Conservation (phyloP, 2,888 invertebrate species). For the Harmothoe impar region DNA sequence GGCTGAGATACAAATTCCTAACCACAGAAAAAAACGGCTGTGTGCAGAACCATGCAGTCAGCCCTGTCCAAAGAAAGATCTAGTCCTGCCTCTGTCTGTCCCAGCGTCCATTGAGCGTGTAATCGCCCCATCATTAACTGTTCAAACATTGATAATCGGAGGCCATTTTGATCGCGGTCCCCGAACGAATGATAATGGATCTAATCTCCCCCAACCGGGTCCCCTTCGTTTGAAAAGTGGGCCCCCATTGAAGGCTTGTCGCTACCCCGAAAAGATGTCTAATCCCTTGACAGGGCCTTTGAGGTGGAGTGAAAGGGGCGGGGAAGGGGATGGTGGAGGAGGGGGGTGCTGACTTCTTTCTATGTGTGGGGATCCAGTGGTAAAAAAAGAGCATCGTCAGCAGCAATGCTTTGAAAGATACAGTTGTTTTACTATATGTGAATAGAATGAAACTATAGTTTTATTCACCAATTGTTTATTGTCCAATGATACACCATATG, state of each 20-base stretch:
- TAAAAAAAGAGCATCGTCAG: too few species aligned
- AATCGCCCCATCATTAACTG: constrained; percentile 38
- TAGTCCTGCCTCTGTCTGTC: not conserved
- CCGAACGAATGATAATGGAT: constrained; percentile 11
- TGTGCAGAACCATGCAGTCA: not conserved
- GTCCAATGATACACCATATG: too few species aligned
- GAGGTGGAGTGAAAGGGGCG: not conserved
- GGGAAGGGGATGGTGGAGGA: not conserved
- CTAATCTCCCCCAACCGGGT: constrained; percentile 20
- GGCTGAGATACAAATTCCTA: too few species aligned
- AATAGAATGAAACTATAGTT: too few species aligned
- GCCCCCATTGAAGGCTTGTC: constrained; percentile 16
- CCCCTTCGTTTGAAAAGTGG: constrained; percentile 1
- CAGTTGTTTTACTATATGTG: too few species aligned
- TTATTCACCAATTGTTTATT: too few species aligned
- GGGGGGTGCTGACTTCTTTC: too few species aligned
- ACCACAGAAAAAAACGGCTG: too few species aligned
- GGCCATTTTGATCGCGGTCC: not conserved
- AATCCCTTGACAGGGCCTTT: constrained; percentile 9
- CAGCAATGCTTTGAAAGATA: too few species aligned
- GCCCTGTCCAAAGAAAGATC: not conserved
- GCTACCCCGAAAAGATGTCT: not conserved
- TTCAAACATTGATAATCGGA: constrained; percentile 52
- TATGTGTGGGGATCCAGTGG: too few species aligned
- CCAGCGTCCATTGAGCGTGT: not conserved